Percentiles rank a stretch among this genome's conserved stretches.
Conservation (phyloP, 2,113 vertebrate species). For the Gobius niger region DNA sequence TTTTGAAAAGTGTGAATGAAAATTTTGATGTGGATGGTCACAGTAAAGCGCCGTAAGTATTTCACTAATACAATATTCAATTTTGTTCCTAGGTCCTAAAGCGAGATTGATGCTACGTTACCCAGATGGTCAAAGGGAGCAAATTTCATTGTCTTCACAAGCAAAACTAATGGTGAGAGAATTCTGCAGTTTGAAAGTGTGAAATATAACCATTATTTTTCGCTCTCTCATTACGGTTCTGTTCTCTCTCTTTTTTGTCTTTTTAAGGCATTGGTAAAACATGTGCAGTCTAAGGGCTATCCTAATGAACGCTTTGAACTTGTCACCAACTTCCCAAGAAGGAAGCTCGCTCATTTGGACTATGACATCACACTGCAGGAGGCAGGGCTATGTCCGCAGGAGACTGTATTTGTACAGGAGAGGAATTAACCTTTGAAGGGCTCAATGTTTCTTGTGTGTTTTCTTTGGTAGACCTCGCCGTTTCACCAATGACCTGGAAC, state of each 20-base stretch:
- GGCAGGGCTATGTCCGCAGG: constrained; percentile 97
- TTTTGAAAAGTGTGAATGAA: too few species aligned
- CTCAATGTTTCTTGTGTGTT: constrained; percentile 61
- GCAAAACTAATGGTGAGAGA: constrained; percentile 90
- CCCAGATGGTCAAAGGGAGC: constrained; percentile 97
- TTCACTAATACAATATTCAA: not conserved
- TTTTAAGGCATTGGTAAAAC: constrained; percentile 89
- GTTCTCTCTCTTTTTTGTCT: constrained; percentile 1
- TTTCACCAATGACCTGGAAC: constrained; percentile 52
- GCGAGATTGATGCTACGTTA: constrained; percentile 97
- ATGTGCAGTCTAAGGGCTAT: constrained; percentile 95
- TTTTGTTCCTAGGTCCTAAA: constrained; percentile 86
- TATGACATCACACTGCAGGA: constrained; percentile 98
- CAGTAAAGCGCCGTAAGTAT: too few species aligned
- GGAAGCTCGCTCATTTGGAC: constrained; percentile 98
- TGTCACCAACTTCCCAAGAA: constrained; percentile 97
- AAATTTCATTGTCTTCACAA: constrained; percentile 93
- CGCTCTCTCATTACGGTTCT: not conserved
- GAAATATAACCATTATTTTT: not conserved
- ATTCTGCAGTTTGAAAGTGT: not conserved
- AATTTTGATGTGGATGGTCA: too few species aligned
- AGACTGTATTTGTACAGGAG: constrained; percentile 99
- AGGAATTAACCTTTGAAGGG: constrained; percentile 87
- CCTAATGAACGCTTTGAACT: constrained; percentile 98
- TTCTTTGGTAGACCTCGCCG: constrained; percentile 59